Evolutionary conservation across 2,113 vertebrate genomes (phyloP), one percentile per base, ranked within the genome.

Genomic region (Poicephalus gulielmi): DNA sequence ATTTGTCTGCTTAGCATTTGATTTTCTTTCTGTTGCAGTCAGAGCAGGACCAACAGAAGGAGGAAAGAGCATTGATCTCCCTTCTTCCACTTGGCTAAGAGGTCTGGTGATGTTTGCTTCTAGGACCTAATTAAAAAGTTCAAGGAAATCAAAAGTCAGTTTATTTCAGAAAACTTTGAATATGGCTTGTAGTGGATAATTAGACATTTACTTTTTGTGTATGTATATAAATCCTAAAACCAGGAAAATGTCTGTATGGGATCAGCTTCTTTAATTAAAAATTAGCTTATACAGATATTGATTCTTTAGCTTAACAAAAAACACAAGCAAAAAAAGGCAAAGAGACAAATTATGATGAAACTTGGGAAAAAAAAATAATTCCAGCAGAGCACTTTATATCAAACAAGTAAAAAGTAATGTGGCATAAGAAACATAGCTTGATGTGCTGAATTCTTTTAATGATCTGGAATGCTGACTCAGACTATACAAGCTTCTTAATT

Each of bases 231-330:
- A 94, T 89, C 63, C 47, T 81, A 87, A 84, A 87, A 17, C 1
- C 25, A 49, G 31, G 25, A 66, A 77, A 66, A 46, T 63, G 9
- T 55, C 39, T 62, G 18, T 69, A 49, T 35, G 75, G 50, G 66
- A 71, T 59, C 70, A 85, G 53, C 25, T 70, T 94, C n/a, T 82
- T 88, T 92, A 95, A 88, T 92, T 94, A 86, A 81, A 88, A 81
- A 67, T 67, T 50, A 62, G 44, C 46, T 83, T 74, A 62, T 46
- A 44, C 19, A 69, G 49, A 50, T 90, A 85, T 79, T 86, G 92
- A 92, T 95, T 92, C 30, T 86, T 91, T 33, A 90, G 43, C 55
- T 88, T 25, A 64, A 71, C 24, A 90, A 68, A 86, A 94, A 11
- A 8, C 33, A 69, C 41, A 68, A 55, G 44, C 3, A 5, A 90